Conservation (phyloP, 2,113 vertebrate species). For the Centropus unirufus region DNA sequence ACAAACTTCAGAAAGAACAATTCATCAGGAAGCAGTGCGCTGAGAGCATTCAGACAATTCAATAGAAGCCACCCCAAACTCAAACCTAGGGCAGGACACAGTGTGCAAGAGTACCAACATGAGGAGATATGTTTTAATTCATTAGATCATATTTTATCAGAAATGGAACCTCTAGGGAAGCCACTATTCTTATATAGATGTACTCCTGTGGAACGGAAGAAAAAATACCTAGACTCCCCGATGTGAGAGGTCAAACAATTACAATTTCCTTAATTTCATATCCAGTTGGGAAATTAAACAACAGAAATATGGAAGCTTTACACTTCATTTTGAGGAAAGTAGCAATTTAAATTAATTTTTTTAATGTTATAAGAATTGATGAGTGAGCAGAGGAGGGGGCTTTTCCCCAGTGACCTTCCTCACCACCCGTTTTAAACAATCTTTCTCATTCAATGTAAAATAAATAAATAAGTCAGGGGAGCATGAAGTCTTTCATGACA, state of each 20-base stretch:
- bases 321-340: slow-evolving; percentile 76
- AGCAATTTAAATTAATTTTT: slow-evolving; percentile 82
- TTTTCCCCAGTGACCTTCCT: slow-evolving; percentile 33
- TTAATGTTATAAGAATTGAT: slow-evolving; percentile 76
- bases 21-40: neutral
- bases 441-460: slow-evolving; percentile 39
- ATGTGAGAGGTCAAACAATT: slow-evolving; percentile 80
- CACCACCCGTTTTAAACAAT: slow-evolving; percentile 43
- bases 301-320: slow-evolving; percentile 71
- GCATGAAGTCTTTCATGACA: neutral
- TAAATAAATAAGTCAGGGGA: slow-evolving; percentile 36
- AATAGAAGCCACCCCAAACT: neutral
- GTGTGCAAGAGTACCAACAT: neutral
- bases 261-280: slow-evolving; percentile 77
- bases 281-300: slow-evolving; percentile 82
- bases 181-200: slow-evolving; percentile 58
- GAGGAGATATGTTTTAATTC: slow-evolving; percentile 51
- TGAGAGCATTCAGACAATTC: slow-evolving; percentile 26
- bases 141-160: slow-evolving; percentile 35
- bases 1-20: slow-evolving; percentile 13
- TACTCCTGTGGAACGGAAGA: slow-evolving; percentile 61
- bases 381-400: slow-evolving; percentile 41
- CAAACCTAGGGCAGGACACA: slow-evolving; percentile 15
- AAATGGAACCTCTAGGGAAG: slow-evolving; percentile 51
- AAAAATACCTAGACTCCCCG: slow-evolving; percentile 71